phyloP scores from a whole-genome alignment of 1,140 invertebrate genomes.

The Portunus trituberculatus region DNA sequence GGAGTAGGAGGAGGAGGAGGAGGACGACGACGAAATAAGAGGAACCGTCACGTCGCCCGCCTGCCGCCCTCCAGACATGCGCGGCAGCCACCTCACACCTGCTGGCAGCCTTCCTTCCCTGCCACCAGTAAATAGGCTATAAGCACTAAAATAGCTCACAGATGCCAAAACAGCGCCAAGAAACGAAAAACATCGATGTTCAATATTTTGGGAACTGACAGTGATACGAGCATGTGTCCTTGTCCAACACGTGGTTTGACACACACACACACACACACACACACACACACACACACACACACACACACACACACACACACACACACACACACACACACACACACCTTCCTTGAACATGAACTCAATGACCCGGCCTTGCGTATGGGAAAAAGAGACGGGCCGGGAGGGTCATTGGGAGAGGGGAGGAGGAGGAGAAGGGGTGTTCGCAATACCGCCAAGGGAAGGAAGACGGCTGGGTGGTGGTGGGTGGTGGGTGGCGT shows the following conservation, averaged over 20 bases:
- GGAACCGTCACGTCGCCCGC: not conserved
- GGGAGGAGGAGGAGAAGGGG: not conserved
- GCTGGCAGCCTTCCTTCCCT: not conserved
- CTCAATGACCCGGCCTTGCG: not conserved
- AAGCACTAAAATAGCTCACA: not conserved
- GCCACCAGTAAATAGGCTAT: not conserved
- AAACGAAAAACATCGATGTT: not conserved
- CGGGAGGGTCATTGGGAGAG: not conserved
- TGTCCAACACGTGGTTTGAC: not conserved
- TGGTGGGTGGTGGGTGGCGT: not conserved
- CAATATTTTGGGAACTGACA: slow-evolving; percentile 1
- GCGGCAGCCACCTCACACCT: not conserved
- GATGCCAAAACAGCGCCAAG: not conserved
- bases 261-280: slow-evolving; percentile 36
- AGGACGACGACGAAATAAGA: too few relatives aligned
- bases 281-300: slow-evolving; percentile 35
- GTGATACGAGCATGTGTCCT: not conserved
- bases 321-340: slow-evolving; percentile 36
- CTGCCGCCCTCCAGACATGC: not conserved
- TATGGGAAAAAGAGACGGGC: not conserved
- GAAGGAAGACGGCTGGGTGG: not conserved
- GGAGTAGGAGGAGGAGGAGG: too few relatives aligned
- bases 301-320: slow-evolving; percentile 31
- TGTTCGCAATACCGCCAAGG: not conserved
- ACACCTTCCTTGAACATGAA: not conserved